These are phyloP conservation scores for Pyrocoelia pectoralis DNA, from an alignment of 2,888 invertebrate genomes.

Conservation along the genomic window DNA sequence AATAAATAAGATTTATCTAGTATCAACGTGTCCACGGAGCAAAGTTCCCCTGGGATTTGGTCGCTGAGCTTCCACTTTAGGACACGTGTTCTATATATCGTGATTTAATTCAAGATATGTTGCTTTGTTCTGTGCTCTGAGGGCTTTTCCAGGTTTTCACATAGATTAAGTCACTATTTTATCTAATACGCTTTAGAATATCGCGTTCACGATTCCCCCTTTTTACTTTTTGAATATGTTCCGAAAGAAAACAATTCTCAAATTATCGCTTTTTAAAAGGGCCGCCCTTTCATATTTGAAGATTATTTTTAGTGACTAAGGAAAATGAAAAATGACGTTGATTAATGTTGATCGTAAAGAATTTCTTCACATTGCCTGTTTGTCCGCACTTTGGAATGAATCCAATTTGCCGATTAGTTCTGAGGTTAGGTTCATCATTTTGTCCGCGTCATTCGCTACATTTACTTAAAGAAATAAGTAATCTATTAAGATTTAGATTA, in stretches of 20 bases:
- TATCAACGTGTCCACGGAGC: slow-evolving; percentile 34
- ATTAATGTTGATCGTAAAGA: slow-evolving; percentile 51
- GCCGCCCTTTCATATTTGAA: slow-evolving; percentile 11
- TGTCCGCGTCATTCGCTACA: slow-evolving; percentile 22
- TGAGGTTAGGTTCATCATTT: slow-evolving; percentile 30
- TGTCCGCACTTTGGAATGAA: slow-evolving; percentile 43
- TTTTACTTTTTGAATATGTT: background rate
- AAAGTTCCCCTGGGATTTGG: slow-evolving; percentile 33
- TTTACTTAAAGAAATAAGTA: slow-evolving; percentile 30
- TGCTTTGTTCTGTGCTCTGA: slow-evolving; percentile 27
- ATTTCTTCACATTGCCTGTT: slow-evolving; percentile 43
- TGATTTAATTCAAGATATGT: slow-evolving; percentile 36
- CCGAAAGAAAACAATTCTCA: background rate
- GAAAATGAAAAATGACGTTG: slow-evolving; percentile 43
- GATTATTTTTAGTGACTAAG: slow-evolving; percentile 22
- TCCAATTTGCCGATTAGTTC: slow-evolving; percentile 47
- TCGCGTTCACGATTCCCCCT: background rate
- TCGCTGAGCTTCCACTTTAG: slow-evolving; percentile 34
- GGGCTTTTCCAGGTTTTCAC: slow-evolving; percentile 24
- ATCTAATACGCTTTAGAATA: background rate
- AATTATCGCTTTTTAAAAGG: background rate
- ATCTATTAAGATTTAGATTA: slow-evolving; percentile 37
- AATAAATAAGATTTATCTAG: slow-evolving; percentile 39
- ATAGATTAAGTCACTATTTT: slow-evolving; percentile 16
- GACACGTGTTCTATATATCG: slow-evolving; percentile 36